phyloP scores from a whole-genome alignment of 2,113 vertebrate species.

The Triplophysa dalaica region DNA sequence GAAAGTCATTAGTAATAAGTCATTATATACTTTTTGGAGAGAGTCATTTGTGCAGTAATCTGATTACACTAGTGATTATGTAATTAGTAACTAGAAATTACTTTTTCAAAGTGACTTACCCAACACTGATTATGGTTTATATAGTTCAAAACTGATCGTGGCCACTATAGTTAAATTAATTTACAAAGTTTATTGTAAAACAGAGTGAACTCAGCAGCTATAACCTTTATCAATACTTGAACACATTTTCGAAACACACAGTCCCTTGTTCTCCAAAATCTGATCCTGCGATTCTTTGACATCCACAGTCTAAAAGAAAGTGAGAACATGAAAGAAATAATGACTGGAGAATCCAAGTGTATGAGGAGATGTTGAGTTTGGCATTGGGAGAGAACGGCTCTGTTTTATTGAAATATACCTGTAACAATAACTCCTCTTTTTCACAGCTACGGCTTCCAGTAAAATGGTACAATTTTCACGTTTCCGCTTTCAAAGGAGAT shows the following conservation, averaged over 20 bases:
- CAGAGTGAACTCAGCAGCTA: not conserved
- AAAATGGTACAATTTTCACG: conserved; percentile 54
- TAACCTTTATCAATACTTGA: conserved; percentile 5
- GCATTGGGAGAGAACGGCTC: conserved; percentile 60
- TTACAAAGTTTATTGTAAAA: too few species aligned
- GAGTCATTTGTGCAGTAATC: too few species aligned
- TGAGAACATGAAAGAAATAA: conserved; percentile 51
- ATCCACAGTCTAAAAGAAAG: conserved; percentile 7
- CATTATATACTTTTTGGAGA: too few species aligned
- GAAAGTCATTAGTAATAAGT: too few species aligned
- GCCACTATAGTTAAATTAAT: too few species aligned
- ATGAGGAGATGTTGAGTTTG: conserved; percentile 71
- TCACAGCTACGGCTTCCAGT: conserved; percentile 57
- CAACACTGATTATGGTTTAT: too few species aligned
- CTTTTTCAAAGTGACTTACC: too few species aligned
- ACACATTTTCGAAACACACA: conserved; percentile 30
- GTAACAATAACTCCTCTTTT: conserved; percentile 69
- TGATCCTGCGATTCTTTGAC: not conserved
- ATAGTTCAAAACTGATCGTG: too few species aligned
- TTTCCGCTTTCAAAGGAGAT: conserved; percentile 42
- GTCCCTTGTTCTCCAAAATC: conserved; percentile 21
- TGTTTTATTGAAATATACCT: conserved; percentile 59
- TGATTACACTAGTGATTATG: too few species aligned
- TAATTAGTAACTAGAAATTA: too few species aligned
- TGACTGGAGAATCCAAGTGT: conserved; percentile 50